Evolutionary conservation across 2,797 vertebrate species (phyloP).

Genomic region (Alectoris magna): DNA sequence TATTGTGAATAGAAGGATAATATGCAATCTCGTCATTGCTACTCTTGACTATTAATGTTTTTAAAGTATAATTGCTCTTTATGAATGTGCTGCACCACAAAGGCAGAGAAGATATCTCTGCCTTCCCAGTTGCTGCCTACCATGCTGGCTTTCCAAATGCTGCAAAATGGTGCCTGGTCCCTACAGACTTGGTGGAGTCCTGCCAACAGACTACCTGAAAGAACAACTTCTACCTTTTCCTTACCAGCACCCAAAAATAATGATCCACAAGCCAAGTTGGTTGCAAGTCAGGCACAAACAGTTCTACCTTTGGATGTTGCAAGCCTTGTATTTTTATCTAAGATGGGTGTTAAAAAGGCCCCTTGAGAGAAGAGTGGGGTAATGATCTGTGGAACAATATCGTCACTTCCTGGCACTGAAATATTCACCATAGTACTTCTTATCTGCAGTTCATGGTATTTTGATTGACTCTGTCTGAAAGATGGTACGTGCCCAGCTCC

Average conservation of each 20-base stretch:
- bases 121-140: not conserved
- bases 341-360: not conserved
- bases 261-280: not conserved
- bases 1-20: not conserved
- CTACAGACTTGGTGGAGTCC: not conserved
- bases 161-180: not conserved
- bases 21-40: not conserved
- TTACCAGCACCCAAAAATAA: not conserved
- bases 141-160: not conserved
- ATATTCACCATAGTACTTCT: fast-evolving
- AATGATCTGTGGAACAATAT: not conserved
- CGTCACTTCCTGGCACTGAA: not conserved
- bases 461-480: not conserved
- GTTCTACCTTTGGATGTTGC: not conserved
- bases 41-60: not conserved
- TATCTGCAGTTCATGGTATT: not conserved
- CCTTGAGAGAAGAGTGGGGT: fast-evolving
- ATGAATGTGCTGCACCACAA: not conserved
- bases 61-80: not conserved
- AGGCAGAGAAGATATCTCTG: not conserved
- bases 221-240: not conserved
- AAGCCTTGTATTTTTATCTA: not conserved
- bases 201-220: not conserved
- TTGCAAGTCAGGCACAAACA: not conserved
- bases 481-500: not conserved